Conservation (phyloP, 2,797 vertebrate genomes). For the Micrastur ruficollis region DNA sequence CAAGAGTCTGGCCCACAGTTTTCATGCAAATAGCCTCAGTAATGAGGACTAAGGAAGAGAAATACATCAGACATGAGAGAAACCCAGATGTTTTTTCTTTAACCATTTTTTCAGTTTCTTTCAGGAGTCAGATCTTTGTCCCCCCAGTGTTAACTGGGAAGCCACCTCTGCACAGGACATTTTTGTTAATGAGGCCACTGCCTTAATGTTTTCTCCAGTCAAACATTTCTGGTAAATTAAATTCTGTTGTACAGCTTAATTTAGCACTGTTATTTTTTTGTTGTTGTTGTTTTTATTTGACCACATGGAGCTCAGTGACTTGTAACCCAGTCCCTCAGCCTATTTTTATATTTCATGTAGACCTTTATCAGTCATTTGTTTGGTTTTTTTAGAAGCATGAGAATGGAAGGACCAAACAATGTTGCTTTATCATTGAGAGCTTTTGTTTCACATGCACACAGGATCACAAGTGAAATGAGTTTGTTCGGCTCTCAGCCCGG, state of each 20-base stretch:
- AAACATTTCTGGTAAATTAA: conserved; percentile 68
- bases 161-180: conserved; percentile 22
- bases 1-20: neutral
- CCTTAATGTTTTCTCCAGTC: conserved; percentile 49
- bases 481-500: conserved; percentile 2
- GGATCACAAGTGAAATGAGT: conserved; percentile 44
- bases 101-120: neutral
- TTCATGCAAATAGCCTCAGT: neutral
- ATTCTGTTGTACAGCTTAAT: conserved; percentile 61
- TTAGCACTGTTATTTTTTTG: conserved; percentile 41
- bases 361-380: conserved; percentile 18
- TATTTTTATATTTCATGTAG: conserved; percentile 75
- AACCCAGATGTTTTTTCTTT: neutral
- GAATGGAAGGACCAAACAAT: conserved; percentile 68
- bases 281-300: conserved; percentile 54
- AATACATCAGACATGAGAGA: neutral
- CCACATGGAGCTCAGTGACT: conserved; percentile 58
- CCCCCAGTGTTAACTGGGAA: neutral
- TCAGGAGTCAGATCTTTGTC: neutral
- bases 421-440: conserved; percentile 56
- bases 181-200: conserved; percentile 58
- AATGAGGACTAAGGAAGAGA: neutral
- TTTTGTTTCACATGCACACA: conserved; percentile 38
- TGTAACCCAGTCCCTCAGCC: conserved; percentile 62
- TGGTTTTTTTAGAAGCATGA: conserved; percentile 62